Evolutionary conservation across 2,113 vertebrate species (phyloP).

Genomic region (Cryptotis parvus): DNA sequence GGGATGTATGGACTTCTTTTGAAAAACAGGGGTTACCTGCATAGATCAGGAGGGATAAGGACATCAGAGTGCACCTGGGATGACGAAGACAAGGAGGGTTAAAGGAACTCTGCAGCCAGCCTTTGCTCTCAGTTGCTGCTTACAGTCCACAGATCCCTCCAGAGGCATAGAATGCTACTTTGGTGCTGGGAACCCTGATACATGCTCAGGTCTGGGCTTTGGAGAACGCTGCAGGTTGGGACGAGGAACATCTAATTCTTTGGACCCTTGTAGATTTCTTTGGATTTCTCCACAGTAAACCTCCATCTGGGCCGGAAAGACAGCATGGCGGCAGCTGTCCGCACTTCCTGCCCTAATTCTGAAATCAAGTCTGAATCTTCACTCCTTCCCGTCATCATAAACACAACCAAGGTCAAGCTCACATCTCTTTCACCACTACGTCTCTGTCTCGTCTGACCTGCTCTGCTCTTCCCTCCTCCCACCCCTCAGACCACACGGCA

Average conservation of each 20-base stretch:
- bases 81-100: background rate
- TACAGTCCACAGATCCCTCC: background rate
- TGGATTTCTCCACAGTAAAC: background rate
- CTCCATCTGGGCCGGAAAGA: background rate
- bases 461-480: background rate
- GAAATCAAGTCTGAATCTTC: background rate
- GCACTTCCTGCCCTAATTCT: background rate
- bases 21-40: background rate
- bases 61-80: too few relatives aligned
- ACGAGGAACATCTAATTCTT: too few relatives aligned
- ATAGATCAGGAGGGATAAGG: background rate
- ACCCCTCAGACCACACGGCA: background rate
- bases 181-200: background rate
- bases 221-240: background rate
- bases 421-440: rapidly evolving
- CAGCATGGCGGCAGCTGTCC: background rate
- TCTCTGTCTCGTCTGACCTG: background rate
- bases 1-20: background rate
- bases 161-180: rapidly evolving
- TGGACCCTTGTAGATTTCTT: background rate
- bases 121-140: background rate
- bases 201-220: background rate
- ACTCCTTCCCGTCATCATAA: rapidly evolving
- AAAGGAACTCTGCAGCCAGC: background rate
- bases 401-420: background rate